Conservation (phyloP, 2,797 vertebrate species). For the Bovichtus diacanthus region DNA sequence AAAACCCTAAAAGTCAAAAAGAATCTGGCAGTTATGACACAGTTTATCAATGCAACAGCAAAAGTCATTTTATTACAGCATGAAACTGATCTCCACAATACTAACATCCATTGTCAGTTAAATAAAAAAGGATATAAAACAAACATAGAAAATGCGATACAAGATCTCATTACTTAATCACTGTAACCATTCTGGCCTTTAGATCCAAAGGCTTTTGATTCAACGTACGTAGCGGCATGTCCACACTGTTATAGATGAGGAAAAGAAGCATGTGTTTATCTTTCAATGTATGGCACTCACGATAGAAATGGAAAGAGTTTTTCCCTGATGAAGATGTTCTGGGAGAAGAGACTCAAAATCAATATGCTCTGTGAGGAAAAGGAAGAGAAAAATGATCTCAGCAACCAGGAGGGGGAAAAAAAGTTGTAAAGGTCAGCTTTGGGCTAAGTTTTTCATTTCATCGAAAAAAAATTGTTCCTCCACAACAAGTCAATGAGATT, state of each 20-base stretch:
- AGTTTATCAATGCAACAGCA: slow-evolving; percentile 42
- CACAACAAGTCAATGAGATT: slow-evolving; percentile 40
- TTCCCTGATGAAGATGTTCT: slow-evolving; percentile 69
- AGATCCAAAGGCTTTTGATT: slow-evolving; percentile 49
- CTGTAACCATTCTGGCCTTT: slow-evolving; percentile 31
- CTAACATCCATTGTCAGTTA: slow-evolving; percentile 69
- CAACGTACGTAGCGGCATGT: background rate
- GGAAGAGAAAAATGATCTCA: slow-evolving; percentile 65
- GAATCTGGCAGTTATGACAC: slow-evolving; percentile 43
- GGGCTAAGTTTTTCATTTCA: slow-evolving; percentile 49
- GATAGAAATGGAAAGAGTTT: slow-evolving; percentile 40
- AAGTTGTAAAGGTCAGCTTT: slow-evolving; percentile 70
- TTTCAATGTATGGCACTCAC: slow-evolving; percentile 38
- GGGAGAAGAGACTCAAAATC: slow-evolving; percentile 73
- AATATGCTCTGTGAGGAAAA: slow-evolving; percentile 70
- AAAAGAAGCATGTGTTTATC: slow-evolving; percentile 45
- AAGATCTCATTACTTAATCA: slow-evolving; percentile 28
- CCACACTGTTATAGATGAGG: slow-evolving; percentile 10
- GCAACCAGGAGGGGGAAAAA: slow-evolving; percentile 55
- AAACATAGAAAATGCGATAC: slow-evolving; percentile 71
- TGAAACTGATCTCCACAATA: slow-evolving; percentile 71
- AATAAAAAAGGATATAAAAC: slow-evolving; percentile 77
- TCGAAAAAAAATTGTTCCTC: slow-evolving; percentile 34
- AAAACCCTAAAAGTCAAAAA: slow-evolving; percentile 26
- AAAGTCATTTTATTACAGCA: slow-evolving; percentile 72